Evolutionary conservation across 2,888 invertebrate species (phyloP), one percentile per base, ranked within the genome.

Genomic region (Chalcosyrphus nemorum): DNA sequence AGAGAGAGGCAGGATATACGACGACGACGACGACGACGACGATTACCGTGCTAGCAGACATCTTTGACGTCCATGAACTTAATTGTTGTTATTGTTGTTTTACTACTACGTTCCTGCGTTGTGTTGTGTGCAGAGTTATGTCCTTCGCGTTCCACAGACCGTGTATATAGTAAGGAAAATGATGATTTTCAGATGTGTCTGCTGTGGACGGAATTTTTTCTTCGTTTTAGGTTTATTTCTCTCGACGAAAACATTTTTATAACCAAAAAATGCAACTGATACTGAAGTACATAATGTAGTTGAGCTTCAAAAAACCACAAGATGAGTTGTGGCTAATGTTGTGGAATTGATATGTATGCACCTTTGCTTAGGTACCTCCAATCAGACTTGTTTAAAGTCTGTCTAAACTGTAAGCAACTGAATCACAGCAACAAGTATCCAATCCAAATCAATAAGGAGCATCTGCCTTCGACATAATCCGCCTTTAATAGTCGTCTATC

Each of bases 21-120:
- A 59, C 21, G 41, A 32, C 15, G 54, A 61, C 35, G 19, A 41
- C 24, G 24, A 57, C 41, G 54, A 59, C 21, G 41, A 32, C 15
- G 54, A 61, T 21, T 70, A 45, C 32, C 35, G 7, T 68, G 54
- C 54, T 19, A 41, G 47, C 41, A 68, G 80, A 78, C 72, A 68
- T 68, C 68, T 56, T 68, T 78, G 82, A 78, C 72, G 82, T 78
- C 82, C 82, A 52, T 82, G 81, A 82, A 78, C 72, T 74, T 81
- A 74, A 78, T 74, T 82, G 72, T 72, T 82, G 82, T 78, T 78
- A 70, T 71, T 81, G 76, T 70, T 80, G 74, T 52, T 71, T 52
- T 61, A 57, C 57, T 52, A 43, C 47, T 24, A 21, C n/a, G 54
- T 17, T 21, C 68, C 68, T 61, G 27, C 45, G 38, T 45, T 54